These are phyloP conservation scores for Drosophila monieri DNA, from an alignment of 2,888 invertebrate species.

Conservation along the genomic window DNA sequence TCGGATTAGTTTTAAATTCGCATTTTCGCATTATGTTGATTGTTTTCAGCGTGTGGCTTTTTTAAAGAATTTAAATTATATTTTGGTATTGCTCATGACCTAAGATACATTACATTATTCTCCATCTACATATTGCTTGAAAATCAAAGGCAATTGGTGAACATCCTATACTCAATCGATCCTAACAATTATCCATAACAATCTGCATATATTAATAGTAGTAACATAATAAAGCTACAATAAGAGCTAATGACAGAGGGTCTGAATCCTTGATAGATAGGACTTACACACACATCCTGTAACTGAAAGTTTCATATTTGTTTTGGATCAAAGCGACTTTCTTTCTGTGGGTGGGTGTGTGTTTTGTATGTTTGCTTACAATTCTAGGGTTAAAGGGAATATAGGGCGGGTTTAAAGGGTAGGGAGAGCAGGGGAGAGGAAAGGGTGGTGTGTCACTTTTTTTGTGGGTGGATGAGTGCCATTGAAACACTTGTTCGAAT, in stretches of 20 bases:
- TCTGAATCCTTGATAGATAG: constrained; percentile 27
- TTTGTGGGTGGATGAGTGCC: constrained; percentile 11
- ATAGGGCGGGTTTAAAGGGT: not conserved
- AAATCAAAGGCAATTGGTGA: constrained; percentile 73
- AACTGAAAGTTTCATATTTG: constrained; percentile 56
- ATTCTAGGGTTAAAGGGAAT: constrained; percentile 49
- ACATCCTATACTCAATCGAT: constrained; percentile 33
- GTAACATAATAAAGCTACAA: constrained; percentile 58
- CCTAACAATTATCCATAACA: constrained; percentile 25
- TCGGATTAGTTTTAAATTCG: constrained; percentile 36
- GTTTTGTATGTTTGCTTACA: constrained; percentile 50
- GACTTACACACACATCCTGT: constrained; percentile 9
- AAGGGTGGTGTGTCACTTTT: constrained; percentile 5
- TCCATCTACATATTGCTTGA: constrained; percentile 32
- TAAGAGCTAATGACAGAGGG: constrained; percentile 17
- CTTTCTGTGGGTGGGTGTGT: constrained; percentile 29
- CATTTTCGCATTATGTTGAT: constrained; percentile 42
- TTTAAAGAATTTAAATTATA: not conserved
- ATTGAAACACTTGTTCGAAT: constrained; percentile 26
- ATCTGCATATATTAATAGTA: constrained; percentile 25
- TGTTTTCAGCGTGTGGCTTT: constrained; percentile 51
- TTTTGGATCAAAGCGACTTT: constrained; percentile 41
- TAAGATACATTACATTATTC: constrained; percentile 32
- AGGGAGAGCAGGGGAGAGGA: constrained; percentile 1
- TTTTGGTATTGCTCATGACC: constrained; percentile 44